Evolutionary conservation across 2,797 vertebrate species (phyloP).

Genomic region (Pampus argenteus): DNA sequence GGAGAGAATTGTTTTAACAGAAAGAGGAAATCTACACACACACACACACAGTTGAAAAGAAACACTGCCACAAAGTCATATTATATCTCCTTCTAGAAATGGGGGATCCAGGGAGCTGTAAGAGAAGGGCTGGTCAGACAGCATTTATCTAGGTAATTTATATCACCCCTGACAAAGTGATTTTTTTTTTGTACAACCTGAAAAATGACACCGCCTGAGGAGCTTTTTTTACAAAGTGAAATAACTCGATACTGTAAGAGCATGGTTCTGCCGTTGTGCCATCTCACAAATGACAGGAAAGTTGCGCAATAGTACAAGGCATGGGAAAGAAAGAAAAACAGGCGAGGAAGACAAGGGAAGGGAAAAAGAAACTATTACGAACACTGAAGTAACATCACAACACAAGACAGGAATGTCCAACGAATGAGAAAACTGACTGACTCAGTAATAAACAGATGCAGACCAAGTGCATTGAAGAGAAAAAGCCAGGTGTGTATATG

Average conservation of each 20-base stretch:
- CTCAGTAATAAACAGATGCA: background rate
- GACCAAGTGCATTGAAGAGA: slow-evolving; percentile 21
- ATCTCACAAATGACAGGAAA: slow-evolving; percentile 32
- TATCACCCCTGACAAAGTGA: slow-evolving; percentile 65
- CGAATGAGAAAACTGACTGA: slow-evolving; percentile 10
- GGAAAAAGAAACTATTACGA: slow-evolving; percentile 16
- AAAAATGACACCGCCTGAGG: slow-evolving; percentile 68
- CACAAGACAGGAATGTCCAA: background rate
- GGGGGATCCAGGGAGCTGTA: slow-evolving; percentile 47
- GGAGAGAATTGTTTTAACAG: slow-evolving; percentile 52
- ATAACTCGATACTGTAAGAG: slow-evolving; percentile 51
- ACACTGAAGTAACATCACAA: background rate
- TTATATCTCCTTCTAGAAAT: slow-evolving; percentile 52
- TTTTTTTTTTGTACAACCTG: slow-evolving; percentile 62
- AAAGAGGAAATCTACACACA: slow-evolving; percentile 28
- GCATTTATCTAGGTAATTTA: slow-evolving; percentile 69
- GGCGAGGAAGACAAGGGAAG: background rate
- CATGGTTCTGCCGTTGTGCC: slow-evolving; percentile 29
- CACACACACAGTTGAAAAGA: slow-evolving; percentile 30
- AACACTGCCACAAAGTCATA: slow-evolving; percentile 40
- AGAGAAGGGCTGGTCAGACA: slow-evolving; percentile 54
- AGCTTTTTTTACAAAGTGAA: slow-evolving; percentile 56
- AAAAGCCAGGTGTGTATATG: slow-evolving; percentile 8
- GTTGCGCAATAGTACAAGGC: slow-evolving; percentile 11
- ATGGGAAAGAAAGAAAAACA: slow-evolving; percentile 17